phyloP scores from a whole-genome alignment of 2,797 vertebrate species.

The Liparis tanakae region DNA sequence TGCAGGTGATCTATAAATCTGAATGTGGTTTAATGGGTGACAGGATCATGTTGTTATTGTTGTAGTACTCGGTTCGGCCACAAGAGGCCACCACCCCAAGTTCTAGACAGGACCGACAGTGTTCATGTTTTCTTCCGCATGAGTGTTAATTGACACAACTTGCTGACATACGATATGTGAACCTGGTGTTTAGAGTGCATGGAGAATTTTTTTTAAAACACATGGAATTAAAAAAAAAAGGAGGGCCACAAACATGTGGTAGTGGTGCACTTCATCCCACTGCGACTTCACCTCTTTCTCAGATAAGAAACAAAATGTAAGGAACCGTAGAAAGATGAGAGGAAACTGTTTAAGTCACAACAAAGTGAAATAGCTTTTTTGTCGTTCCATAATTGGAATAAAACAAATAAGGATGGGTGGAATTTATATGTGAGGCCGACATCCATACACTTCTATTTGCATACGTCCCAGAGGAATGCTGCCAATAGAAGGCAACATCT shows the following conservation, averaged over 20 bases:
- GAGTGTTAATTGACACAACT: background rate
- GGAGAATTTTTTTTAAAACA: background rate
- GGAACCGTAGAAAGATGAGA: background rate
- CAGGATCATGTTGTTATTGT: background rate
- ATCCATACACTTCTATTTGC: slow-evolving; percentile 38
- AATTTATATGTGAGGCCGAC: slow-evolving; percentile 21
- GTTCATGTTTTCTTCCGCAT: too few relatives aligned
- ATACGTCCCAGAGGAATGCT: slow-evolving; percentile 27
- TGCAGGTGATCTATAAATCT: background rate
- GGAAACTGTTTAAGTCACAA: background rate
- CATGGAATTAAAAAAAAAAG: background rate
- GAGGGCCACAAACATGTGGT: background rate
- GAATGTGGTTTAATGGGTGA: background rate
- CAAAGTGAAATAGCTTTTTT: slow-evolving; percentile 6
- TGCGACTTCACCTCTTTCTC: background rate
- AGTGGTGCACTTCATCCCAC: background rate
- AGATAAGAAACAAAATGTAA: too few relatives aligned
- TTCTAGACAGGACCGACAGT: too few relatives aligned
- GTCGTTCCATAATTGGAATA: background rate
- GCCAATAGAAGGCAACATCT: too few relatives aligned
- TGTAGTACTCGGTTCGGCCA: background rate
- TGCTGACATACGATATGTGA: background rate
- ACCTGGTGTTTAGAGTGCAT: background rate
- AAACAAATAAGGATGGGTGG: background rate
- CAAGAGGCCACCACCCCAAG: background rate